A percentile compares a stretch with the other conserved stretches of the same genome.
These are phyloP conservation scores for Ceriagrion tenellum DNA, from an alignment of 2,888 invertebrate species.

Conservation along the genomic window DNA sequence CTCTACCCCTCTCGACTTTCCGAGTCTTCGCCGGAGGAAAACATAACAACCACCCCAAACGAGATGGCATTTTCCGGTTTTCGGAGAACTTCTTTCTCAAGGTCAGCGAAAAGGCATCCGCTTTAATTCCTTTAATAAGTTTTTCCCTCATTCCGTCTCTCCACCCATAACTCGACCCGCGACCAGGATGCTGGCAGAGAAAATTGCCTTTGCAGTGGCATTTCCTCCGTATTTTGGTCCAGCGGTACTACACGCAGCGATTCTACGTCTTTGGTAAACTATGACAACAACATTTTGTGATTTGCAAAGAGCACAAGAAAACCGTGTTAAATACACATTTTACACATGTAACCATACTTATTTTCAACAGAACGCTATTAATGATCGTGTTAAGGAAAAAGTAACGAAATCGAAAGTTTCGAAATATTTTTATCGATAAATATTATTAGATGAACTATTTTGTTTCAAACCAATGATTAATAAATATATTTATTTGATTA, in stretches of 20 bases:
- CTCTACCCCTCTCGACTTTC: not conserved
- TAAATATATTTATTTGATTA: too few relatives aligned
- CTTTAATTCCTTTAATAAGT: slow-evolving; percentile 47
- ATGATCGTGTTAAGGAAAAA: too few relatives aligned
- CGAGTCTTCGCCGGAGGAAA: not conserved
- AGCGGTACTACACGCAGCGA: not conserved
- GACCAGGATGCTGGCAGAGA: not conserved
- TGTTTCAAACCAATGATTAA: too few relatives aligned
- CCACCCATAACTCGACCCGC: not conserved
- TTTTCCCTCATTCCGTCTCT: not conserved
- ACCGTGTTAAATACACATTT: too few relatives aligned
- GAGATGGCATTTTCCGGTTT: slow-evolving; percentile 55
- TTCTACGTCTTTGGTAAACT: not conserved
- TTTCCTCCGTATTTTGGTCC: not conserved
- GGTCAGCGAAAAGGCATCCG: slow-evolving; percentile 42
- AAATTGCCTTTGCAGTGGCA: not conserved
- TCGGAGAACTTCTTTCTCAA: slow-evolving; percentile 35
- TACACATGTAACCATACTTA: too few relatives aligned
- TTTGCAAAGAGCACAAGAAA: too few relatives aligned
- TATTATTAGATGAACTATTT: too few relatives aligned
- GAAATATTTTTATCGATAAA: too few relatives aligned
- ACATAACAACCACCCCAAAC: slow-evolving; percentile 21
- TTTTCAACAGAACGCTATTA: too few relatives aligned
- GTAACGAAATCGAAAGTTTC: too few relatives aligned
- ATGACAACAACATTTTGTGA: too few relatives aligned